Evolutionary conservation across 2,888 invertebrate species (phyloP).

Genomic region (Antheraea assamensis): DNA sequence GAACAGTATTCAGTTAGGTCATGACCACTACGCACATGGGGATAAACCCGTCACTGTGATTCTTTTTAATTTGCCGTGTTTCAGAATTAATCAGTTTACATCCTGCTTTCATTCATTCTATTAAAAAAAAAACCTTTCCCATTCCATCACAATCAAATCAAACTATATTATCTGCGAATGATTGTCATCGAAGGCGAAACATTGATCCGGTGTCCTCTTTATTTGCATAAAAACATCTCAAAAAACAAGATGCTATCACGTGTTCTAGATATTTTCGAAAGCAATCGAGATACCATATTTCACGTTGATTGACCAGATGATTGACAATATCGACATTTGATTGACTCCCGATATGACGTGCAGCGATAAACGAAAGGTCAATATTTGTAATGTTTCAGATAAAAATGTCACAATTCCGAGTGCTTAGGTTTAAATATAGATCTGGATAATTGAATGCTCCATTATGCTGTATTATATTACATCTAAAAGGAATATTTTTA

Average conservation of each 20-base stretch:
- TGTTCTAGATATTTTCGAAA: conserved; percentile 26
- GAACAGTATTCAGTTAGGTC: no score
- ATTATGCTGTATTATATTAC: no score
- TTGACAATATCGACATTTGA: conserved; percentile 30
- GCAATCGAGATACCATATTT: conserved; percentile 32
- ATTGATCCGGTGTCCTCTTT: conserved; percentile 13
- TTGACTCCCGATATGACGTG: conserved; percentile 19
- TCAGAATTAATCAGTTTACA: no score
- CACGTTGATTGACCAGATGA: conserved; percentile 41
- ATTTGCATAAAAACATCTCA: conserved; percentile 14
- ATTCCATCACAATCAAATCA: not conserved
- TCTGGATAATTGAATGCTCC: not conserved
- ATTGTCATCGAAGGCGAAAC: conserved; percentile 4
- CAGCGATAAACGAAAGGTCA: conserved; percentile 25
- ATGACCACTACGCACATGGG: no score
- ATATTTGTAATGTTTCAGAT: not conserved
- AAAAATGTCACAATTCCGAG: conserved; percentile 2
- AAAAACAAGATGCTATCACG: not conserved
- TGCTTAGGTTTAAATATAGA: not conserved
- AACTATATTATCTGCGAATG: not conserved
- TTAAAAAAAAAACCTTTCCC: no score
- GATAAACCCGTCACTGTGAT: no score
- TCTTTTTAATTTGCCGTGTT: no score
- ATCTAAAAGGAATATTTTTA: no score
- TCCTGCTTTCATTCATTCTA: no score